These are phyloP conservation scores for Ornithorhynchus anatinus DNA, from an alignment of 2,113 vertebrate genomes.

Conservation along the genomic window DNA sequence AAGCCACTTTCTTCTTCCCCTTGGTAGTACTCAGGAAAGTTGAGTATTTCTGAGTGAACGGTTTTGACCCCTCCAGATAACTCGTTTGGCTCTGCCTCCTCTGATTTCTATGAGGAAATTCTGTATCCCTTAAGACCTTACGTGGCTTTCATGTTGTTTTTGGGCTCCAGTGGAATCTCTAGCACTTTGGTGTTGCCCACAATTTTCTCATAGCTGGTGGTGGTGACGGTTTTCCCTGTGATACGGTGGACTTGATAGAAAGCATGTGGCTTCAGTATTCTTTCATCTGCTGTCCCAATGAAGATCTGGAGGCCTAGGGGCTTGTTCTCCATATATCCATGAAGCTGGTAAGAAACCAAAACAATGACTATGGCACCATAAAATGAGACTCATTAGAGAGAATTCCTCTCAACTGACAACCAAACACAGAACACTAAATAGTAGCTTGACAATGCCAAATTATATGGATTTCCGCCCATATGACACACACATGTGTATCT, in stretches of 20 bases:
- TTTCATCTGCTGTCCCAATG: slow-evolving; percentile 94
- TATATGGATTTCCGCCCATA: no score
- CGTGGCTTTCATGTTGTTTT: slow-evolving; percentile 98
- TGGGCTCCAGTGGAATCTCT: slow-evolving; percentile 94
- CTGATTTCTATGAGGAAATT: not conserved
- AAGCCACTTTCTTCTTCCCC: no score
- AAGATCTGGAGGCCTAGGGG: slow-evolving; percentile 96
- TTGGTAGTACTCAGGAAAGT: no score
- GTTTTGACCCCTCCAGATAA: no score
- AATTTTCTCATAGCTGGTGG: slow-evolving; percentile 96
- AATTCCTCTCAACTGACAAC: no score
- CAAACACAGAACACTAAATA: no score
- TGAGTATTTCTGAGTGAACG: no score
- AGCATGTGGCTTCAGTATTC: slow-evolving; percentile 95
- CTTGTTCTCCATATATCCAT: slow-evolving; percentile 93
- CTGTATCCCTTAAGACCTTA: slow-evolving; percentile 66
- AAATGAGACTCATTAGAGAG: no score
- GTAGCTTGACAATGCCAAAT: no score
- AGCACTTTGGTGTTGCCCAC: slow-evolving; percentile 93
- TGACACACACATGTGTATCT: no score
- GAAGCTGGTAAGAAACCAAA: slow-evolving; percentile 77
- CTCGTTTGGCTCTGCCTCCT: no score
- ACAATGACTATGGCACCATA: not conserved
- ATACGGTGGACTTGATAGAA: slow-evolving; percentile 99
- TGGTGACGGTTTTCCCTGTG: slow-evolving; percentile 95